Evolutionary conservation across 2,113 vertebrate genomes (phyloP).

Genomic region (Lonchura striata): DNA sequence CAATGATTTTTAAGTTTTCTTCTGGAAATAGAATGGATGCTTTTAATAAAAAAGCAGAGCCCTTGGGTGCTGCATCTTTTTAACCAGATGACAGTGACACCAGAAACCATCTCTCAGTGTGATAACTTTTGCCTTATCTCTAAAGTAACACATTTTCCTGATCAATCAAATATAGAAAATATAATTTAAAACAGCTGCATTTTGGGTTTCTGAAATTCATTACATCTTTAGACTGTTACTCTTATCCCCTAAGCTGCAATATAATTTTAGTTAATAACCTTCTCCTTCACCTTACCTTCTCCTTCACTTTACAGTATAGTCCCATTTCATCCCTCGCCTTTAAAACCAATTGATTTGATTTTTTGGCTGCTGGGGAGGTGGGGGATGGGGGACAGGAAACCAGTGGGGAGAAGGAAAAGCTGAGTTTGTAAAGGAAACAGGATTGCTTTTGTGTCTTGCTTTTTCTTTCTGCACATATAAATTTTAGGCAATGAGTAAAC

Average conservation of each 20-base stretch:
- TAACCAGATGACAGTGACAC: background rate
- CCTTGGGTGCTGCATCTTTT: background rate
- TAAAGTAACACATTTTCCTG: constrained; percentile 35
- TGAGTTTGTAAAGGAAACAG: background rate
- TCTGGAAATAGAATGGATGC: background rate
- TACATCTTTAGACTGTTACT: background rate
- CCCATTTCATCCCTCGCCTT: background rate
- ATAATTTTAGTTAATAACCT: constrained; percentile 10
- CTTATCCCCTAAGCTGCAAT: background rate
- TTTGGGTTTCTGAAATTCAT: constrained; percentile 1
- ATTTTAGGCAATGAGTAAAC: background rate
- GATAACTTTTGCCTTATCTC: constrained; percentile 34
- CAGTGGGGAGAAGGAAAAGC: background rate
- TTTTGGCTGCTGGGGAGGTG: background rate
- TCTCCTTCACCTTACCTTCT: background rate
- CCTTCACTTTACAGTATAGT: background rate
- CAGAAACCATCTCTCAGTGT: background rate
- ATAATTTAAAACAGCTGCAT: background rate
- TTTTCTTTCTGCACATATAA: background rate
- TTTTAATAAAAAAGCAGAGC: background rate
- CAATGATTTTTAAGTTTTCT: background rate
- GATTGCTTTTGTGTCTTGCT: background rate
- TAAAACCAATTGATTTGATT: background rate
- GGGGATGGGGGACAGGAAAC: too few species aligned
- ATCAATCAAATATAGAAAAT: constrained; percentile 13